These are phyloP conservation scores for Diadumene lineata DNA, from an alignment of 92 coral and sea anemone species.

Conservation along the genomic window DNA sequence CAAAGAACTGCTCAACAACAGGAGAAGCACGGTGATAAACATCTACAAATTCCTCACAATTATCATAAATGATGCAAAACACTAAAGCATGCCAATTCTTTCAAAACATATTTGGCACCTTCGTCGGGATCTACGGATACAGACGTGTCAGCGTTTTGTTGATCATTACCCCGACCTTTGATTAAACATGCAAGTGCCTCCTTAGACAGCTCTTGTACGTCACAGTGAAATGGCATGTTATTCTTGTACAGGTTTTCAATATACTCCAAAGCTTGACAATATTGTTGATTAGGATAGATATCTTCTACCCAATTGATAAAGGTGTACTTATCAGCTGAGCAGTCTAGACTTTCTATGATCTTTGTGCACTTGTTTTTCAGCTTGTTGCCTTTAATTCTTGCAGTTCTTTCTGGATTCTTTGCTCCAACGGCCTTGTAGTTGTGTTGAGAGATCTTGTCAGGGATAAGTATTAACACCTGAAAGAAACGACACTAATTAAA, in stretches of 20 bases:
- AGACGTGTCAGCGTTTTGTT: background rate
- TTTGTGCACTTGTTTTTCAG: conserved; percentile 74
- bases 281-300: conserved; percentile 55
- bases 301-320: conserved; percentile 71
- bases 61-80: conserved; percentile 55
- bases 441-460: conserved; percentile 39
- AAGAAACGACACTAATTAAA: no score
- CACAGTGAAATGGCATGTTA: conserved; percentile 62
- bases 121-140: conserved; percentile 51
- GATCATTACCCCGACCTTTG: conserved; percentile 54
- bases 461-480: background rate
- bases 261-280: conserved; percentile 43
- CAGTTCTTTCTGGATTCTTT: conserved; percentile 74
- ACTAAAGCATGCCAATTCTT: conserved; percentile 68
- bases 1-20: conserved; percentile 65
- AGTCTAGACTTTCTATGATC: conserved; percentile 40
- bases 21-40: conserved; percentile 89
- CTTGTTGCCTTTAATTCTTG: conserved; percentile 57
- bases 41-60: conserved; percentile 62
- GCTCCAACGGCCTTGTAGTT: conserved; percentile 77
- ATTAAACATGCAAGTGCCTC: conserved; percentile 58
- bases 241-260: conserved; percentile 56
- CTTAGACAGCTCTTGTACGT: conserved; percentile 53
- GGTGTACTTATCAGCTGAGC: conserved; percentile 27
- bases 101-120: conserved; percentile 72